Conservation (phyloP, 2,797 vertebrate genomes). For the Taenioides sp. region DNA sequence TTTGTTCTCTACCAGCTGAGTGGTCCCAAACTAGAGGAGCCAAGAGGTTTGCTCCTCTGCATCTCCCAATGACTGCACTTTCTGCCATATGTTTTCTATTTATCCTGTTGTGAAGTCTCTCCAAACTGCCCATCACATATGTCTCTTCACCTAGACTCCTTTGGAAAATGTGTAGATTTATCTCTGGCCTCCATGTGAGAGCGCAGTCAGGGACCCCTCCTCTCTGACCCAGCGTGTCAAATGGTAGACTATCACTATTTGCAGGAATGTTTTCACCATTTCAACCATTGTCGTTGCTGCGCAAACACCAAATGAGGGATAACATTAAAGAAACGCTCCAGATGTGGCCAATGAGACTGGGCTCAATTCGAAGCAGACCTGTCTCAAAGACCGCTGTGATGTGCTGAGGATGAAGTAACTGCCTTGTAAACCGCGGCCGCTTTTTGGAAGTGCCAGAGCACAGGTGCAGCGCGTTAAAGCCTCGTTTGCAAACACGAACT, state of each 20-base stretch:
- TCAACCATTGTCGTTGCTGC: neutral
- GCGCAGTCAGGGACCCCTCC: constrained; percentile 3
- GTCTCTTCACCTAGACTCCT: neutral
- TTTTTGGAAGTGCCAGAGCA: constrained; percentile 39
- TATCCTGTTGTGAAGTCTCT: neutral
- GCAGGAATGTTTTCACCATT: neutral
- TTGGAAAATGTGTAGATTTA: constrained; percentile 14
- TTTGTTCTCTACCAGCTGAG: neutral
- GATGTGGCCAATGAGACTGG: constrained; percentile 49
- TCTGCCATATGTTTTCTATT: constrained; percentile 1
- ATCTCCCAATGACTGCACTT: neutral
- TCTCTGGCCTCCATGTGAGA: constrained; percentile 12
- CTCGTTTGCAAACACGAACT: constrained; percentile 7
- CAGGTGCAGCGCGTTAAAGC: constrained; percentile 45
- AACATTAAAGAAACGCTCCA: constrained; percentile 32
- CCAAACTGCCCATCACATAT: constrained; percentile 7
- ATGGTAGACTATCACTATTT: neutral
- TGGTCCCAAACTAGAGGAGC: constrained; percentile 4
- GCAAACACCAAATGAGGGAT: constrained; percentile 5
- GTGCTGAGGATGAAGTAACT: constrained; percentile 31
- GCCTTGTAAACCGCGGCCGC: constrained; percentile 26
- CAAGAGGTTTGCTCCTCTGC: neutral
- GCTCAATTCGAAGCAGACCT: constrained; percentile 44
- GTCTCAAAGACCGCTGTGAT: constrained; percentile 21
- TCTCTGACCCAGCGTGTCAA: neutral